Evolutionary conservation across 2,888 invertebrate genomes (phyloP), one percentile per base, ranked within the genome.

Genomic region (Muscina levida): DNA sequence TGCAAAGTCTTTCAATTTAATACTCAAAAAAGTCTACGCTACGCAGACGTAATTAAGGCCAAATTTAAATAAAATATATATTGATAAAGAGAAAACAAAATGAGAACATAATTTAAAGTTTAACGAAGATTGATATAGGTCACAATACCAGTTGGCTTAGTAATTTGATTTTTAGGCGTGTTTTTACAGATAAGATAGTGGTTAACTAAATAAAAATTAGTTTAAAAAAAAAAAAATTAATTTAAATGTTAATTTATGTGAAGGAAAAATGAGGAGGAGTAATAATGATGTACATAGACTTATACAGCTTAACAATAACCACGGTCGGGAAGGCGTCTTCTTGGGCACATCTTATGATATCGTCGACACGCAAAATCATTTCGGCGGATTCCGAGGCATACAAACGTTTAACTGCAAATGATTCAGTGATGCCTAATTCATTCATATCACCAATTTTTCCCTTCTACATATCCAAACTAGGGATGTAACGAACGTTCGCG

Each of bases 331-430:
- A 94, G 95, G 82, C 98, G 95, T 87, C 94, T 95, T 83, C 97
- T 93, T 8, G 97, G 37, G 97, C 97, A 10, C 97, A 93, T 90
- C 95, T 96, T 82, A 99, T 95, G 84, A 99, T 99, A 91, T 98
- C 95, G 91, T 99, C 99, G 0, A 99, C 99, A 72, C 99, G 94
- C 19, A 99, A 92, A 86, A 99, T 99, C 97, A 99, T 98, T 92
- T 99, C 99, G 0, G 99, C 98, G 0, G 99, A 99, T 91, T 99
- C 99, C 0, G 97, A 92, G 0, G 98, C 99, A 6, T 98, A 97
- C 79, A 97, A 88, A 39, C 97, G 93, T 91, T 99, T 99, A 6
- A 99, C 99, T 37, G 96, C 97, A 92, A 95, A 98, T 0, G 99
- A 98, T 91, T 99, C 99, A 0, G 98, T 97, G 85, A 99, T 95